phyloP scores from a whole-genome alignment of 1,140 invertebrate genomes.

The Scylla paramamosain region DNA sequence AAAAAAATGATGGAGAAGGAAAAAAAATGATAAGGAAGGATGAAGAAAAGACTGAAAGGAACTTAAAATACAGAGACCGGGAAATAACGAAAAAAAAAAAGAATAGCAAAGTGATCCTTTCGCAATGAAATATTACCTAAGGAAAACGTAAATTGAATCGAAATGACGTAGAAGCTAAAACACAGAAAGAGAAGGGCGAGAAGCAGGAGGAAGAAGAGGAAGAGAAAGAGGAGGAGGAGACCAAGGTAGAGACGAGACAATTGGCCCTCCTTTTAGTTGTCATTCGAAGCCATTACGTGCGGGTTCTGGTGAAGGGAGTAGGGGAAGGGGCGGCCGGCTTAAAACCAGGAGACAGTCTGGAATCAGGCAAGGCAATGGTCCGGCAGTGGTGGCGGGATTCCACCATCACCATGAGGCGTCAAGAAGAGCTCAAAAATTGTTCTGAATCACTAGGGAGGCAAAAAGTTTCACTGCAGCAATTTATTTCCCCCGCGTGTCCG shows the following conservation, averaged over 20 bases:
- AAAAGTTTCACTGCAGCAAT: too few species aligned
- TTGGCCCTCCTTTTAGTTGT: conserved; percentile 19
- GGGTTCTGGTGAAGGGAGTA: not conserved
- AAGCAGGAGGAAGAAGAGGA: not conserved
- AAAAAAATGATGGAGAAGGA: too few species aligned
- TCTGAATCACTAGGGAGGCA: too few species aligned
- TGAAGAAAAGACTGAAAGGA: not conserved
- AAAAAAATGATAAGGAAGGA: not conserved
- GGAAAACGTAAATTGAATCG: not conserved
- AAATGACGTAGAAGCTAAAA: not conserved
- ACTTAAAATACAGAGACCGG: not conserved
- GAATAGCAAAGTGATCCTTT: too few species aligned
- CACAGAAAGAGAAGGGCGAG: too few species aligned
- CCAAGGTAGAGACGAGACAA: not conserved
- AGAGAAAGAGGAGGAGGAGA: not conserved
- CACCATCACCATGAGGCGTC: not conserved
- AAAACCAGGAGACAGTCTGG: too few species aligned
- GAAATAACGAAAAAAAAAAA: not conserved
- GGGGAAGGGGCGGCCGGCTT: too few species aligned
- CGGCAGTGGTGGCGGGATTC: not conserved
- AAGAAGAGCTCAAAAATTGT: not conserved
- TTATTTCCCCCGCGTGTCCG: too few species aligned
- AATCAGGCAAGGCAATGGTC: too few species aligned
- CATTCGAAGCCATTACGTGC: conserved; percentile 10
- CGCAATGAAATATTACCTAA: not conserved